Base-by-base conservation (phyloP, 2,113 vertebrate species). In the Dicerorhinus sumatrensis region DNA sequence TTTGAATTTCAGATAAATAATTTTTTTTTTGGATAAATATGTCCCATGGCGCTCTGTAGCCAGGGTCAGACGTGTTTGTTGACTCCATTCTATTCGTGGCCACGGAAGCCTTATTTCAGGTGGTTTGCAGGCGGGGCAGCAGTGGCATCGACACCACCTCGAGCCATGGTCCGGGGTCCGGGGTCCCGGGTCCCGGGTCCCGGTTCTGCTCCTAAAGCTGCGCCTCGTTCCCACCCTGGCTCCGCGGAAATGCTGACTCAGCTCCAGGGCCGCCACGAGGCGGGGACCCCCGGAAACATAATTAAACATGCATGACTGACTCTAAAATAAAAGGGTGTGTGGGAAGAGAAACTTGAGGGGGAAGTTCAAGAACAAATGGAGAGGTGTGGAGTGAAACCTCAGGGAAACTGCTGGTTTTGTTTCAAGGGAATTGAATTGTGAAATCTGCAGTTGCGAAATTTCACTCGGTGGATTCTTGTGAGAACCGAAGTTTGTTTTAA, bases 381-480 rank as follows among this genome's bases (percentile, higher is more conserved):
- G 96, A 95, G 97, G 97, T 96, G 97, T 85, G 81, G 93, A 91
- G 82, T 77, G 96, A 97, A 96, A 95, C 95, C 96, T 95, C 94
- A 33, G 98, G 97, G 96, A 92, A 94, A 96, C 97, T 87, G 95
- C 31, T 56, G 97, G 94, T 85, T 96, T 96, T 85, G 98, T 94
- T 96, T 97, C 80, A 82, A 96, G 94, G 96, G 97, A 96, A 95
- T 73, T 70, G 97, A 75, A 81, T 97, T 96, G 97, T 94, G 97
- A 92, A 98, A 97, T 81, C 81, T 48, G 91, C 72, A 86, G 91
- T 97, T 97, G 97, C 81, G 96, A 94, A 97, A 97, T 91, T 94
- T 92, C 97, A 29, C 96, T 79, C 75, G 9, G 80, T 87, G 48
- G 96, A 70, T 80, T 85, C 93, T 87, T 67, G 92, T 84, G 98